Conservation (phyloP, 2,113 vertebrate species). For the Sylvietta virens region DNA sequence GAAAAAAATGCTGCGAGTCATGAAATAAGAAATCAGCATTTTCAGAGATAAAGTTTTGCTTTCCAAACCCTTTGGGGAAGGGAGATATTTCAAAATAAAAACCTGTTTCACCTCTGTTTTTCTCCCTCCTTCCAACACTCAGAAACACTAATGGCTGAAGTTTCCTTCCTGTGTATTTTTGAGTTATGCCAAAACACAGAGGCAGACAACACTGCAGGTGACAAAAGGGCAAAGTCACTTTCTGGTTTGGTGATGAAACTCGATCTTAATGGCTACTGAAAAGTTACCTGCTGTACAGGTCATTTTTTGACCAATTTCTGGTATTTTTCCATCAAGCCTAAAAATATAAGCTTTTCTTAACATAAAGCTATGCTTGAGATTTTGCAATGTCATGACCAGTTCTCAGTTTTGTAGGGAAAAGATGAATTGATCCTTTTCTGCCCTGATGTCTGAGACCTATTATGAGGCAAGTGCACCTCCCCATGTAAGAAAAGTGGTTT, state of each 20-base stretch:
- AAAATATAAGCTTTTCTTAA: background rate
- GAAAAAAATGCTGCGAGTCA: background rate
- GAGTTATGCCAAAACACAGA: background rate
- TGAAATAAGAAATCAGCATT: background rate
- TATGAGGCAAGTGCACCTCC: background rate
- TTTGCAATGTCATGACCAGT: background rate
- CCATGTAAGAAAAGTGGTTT: background rate
- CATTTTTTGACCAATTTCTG: background rate
- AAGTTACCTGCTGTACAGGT: background rate
- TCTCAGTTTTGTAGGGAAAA: background rate
- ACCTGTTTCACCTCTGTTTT: background rate
- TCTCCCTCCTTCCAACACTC: background rate
- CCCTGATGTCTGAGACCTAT: background rate
- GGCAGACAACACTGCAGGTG: background rate
- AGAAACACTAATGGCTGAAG: background rate
- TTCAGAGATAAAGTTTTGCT: constrained; percentile 1
- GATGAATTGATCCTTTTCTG: background rate
- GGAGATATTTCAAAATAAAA: background rate
- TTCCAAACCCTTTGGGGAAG: background rate
- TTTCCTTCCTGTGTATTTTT: background rate
- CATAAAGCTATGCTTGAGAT: background rate
- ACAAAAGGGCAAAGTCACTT: background rate
- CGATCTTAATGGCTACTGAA: background rate
- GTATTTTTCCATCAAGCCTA: background rate
- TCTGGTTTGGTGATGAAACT: background rate